These are phyloP conservation scores for Orchestes rusci DNA, from an alignment of 2,888 invertebrate species.

Conservation along the genomic window DNA sequence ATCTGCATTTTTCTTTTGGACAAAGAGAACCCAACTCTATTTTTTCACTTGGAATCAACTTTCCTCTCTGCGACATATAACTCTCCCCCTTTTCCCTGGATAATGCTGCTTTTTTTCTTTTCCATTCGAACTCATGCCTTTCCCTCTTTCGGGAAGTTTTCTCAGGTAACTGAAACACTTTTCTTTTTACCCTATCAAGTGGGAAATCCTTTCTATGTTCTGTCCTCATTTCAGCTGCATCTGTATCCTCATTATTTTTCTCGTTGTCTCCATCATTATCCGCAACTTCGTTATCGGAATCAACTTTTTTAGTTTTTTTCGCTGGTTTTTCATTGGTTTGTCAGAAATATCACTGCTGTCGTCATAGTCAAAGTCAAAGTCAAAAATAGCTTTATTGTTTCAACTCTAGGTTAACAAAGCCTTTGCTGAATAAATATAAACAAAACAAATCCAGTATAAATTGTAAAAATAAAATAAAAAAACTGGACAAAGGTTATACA, in stretches of 20 bases:
- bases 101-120: conserved; percentile 8
- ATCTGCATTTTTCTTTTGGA: conserved; percentile 6
- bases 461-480: too few relatives aligned
- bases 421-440: too few relatives aligned
- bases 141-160: conserved; percentile 9
- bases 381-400: too few relatives aligned
- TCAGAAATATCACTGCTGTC: conserved; percentile 3
- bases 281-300: conserved; percentile 1
- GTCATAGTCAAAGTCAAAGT: too few relatives aligned
- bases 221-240: conserved; percentile 1
- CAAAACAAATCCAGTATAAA: too few relatives aligned
- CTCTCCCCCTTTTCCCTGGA: conserved; percentile 2
- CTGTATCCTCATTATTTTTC: conserved; percentile 1
- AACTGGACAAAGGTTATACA: too few relatives aligned
- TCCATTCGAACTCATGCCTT: conserved; percentile 2
- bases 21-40: not conserved
- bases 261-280: conserved; percentile 1
- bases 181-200: conserved; percentile 7
- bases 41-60: conserved; percentile 1
- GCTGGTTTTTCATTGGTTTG: not conserved
- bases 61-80: not conserved
- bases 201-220: not conserved
- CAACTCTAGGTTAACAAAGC: too few relatives aligned
- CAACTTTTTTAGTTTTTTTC: conserved; percentile 1
- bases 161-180: conserved; percentile 6